Evolutionary conservation across 2,797 vertebrate species (phyloP), one percentile per base, ranked within the genome.

Genomic region (Erethizon dorsatum): DNA sequence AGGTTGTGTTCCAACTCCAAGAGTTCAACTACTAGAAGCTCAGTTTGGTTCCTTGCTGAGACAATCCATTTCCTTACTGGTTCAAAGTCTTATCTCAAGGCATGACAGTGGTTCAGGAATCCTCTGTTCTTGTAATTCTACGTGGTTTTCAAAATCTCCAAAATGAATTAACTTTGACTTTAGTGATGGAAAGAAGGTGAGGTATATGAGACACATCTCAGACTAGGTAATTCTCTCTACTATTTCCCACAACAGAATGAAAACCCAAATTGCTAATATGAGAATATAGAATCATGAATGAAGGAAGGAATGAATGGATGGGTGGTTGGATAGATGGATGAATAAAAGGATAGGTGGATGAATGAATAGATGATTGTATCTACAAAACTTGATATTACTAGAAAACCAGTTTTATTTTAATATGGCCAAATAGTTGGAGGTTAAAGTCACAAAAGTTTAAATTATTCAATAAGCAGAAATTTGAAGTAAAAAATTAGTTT

Each of bases 381-480:
- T 33, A n/a, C 20, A n/a, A 84, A 88, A 88, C 45, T 28, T 41
- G 54, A 73, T 61, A 10, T 50, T 41, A 37, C 28, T 82, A 94
- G 78, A 18, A 77, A n/a, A 47, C 45, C 7, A 24, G n/a, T 26
- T 88, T 87, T 79, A 54, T 88, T 92, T 85, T 73, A 85, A 80
- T 41, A n/a, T 41, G 45, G 52, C 54, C 69, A 91, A 80, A 82
- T 87, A 63, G 47, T 65, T 93, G 56, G 52, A 83, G 47, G 37
- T 77, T 93, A 91, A 75, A 8, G 61, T 83, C 71, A 80, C 5
- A 87, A 50, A 71, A 7, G 24, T 73, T 90, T 86, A 83, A 77
- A 71, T 94, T 93, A 80, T 37, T 80, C 69, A 71, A 82, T 54
- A 56, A 93, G n/a, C 56, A 96, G 71, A 93, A 90, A 83, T n/a